Evolutionary conservation across 1,140 invertebrate species (phyloP), one percentile per base, ranked within the genome.

Genomic region (Luehdorfia chinensis): DNA sequence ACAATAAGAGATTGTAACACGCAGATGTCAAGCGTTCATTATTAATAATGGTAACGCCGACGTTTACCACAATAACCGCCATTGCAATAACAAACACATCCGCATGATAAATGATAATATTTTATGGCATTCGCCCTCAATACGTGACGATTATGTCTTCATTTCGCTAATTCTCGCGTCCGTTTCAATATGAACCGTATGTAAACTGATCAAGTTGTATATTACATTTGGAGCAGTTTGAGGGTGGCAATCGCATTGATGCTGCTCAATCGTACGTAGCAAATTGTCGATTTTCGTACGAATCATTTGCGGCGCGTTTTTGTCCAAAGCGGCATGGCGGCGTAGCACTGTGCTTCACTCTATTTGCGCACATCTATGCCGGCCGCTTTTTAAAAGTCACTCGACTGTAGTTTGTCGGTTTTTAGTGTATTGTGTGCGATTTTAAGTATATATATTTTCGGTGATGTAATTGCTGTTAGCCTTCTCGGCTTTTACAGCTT

Each of bases 21-120:
- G 69, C 78, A 83, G 78, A 83, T 83, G 78, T 69, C 62, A 59
- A 57, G 47, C 55, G 57, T n/a, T 58, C 62, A 68, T 67, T 68
- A 72, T 72, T 77, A 75, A 76, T 73, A 75, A 66, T 59, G 75
- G 56, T 64, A 71, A 76, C 77, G 75, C 75, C 72, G 70, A 60
- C 73, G 63, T 76, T 77, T 68, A 77, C 79, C 79, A 70, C 75
- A 71, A 70, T 66, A 74, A 78, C 71, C 69, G 60, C 63, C 60
- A 57, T 55, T 56, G 71, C 69, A 67, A 73, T 69, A 77, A 70
- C 70, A 79, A 79, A 80, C 74, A 77, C 66, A 67, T 70, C 68
- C 49, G 54, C 39, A 61, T 84, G 79, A 84, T 79, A 79, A 81
- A 84, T 80, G 74, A 73, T 72, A 59, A 72, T 74, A 73, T 79